Evolutionary conservation across 2,113 vertebrate genomes (phyloP), one percentile per base, ranked within the genome.

Genomic region (Tragelaphus imberbis): DNA sequence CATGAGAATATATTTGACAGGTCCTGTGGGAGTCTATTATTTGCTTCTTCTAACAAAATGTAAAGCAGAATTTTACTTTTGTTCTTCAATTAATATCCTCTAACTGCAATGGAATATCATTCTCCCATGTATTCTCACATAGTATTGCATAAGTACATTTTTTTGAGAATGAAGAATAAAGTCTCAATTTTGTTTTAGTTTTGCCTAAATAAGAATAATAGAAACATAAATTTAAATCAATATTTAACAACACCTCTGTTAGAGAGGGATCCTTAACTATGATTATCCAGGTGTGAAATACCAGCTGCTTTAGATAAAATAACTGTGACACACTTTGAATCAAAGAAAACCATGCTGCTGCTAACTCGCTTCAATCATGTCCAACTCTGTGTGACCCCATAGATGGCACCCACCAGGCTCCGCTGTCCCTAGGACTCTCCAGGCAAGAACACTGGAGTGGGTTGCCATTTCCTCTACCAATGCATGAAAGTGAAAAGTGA

Each of bases 111-210:
- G n/a, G 6, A 19, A 23, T 96, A 61, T 58, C 30, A 7, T 68
- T 90, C 47, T 63, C 33, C 19, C 23, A n/a, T 2, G 0, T 36
- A 79, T 90, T 90, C 16, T 84, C 44, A 40, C 7, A n/a, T 25
- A 65, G 51, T 86, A 16, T 84, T 92, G 84, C 30, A 16, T 47
- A 86, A 14, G 51, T 90, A 84, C 58, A 58, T 8, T 51, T 91
- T 88, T 56, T 25, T 44, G 12, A 55, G 23, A 49, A 15, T 36
- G 21, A 90, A 59, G 3, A 17, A 61, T 40, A 28, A 55, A 80
- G 13, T 71, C 19, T 59, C 65, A 17, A 40, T 92, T 96, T 77
- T 85, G 12, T 59, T 96, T 93, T 65, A 75, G 17, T 59, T 96
- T 40, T 77, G 12, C 4, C 15, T 95, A 58, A 93, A 28, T 68